Conservation (phyloP, 2,888 invertebrate genomes). For the Myopa testacea region DNA sequence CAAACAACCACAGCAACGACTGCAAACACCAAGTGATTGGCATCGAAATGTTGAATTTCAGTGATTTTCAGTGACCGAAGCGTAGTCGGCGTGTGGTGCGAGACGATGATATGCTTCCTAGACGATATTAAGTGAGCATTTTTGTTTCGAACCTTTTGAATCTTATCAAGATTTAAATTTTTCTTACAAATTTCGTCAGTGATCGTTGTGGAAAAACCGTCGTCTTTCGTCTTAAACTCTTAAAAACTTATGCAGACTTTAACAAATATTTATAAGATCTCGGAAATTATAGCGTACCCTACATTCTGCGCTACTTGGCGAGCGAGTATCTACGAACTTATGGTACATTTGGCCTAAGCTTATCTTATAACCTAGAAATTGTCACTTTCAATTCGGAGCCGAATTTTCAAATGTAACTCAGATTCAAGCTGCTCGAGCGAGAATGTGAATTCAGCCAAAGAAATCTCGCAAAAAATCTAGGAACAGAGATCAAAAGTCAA, state of each 20-base stretch:
- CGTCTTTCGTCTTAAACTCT: too few species aligned
- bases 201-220: too few species aligned
- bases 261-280: too few species aligned
- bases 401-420: neutral
- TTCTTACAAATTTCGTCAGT: neutral
- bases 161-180: neutral
- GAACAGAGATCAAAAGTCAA: slow-evolving; percentile 44
- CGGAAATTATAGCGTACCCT: too few species aligned
- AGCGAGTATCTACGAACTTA: too few species aligned
- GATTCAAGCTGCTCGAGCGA: slow-evolving; percentile 1
- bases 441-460: slow-evolving; percentile 1
- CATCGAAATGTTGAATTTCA: neutral
- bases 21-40: slow-evolving; percentile 25
- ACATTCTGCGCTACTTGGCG: too few species aligned
- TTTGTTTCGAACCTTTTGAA: neutral
- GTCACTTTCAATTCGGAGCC: slow-evolving; percentile 4
- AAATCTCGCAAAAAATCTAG: slow-evolving; percentile 1
- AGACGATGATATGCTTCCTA: neutral
- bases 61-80: neutral
- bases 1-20: neutral
- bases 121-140: neutral
- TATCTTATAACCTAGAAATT: slow-evolving; percentile 7
- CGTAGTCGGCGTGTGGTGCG: neutral
- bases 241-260: too few species aligned
- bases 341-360: neutral